Evolutionary conservation across 2,888 invertebrate species (phyloP), one percentile per base, ranked within the genome.

Genomic region (Adelognathus sp.): DNA sequence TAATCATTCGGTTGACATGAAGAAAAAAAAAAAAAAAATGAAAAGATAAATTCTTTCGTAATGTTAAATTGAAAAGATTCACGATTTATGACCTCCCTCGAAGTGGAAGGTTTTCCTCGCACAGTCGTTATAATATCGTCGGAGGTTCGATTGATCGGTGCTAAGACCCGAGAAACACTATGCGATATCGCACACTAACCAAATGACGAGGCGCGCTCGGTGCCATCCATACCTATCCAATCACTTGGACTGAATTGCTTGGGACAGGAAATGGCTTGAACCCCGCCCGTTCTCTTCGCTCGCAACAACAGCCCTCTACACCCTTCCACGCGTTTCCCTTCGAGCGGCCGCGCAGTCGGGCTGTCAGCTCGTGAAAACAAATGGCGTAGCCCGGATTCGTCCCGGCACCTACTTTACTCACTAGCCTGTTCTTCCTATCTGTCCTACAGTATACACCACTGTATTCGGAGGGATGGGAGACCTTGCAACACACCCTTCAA

Each of bases 241-340:
- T 89, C 88, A 89, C 88, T 88, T 89, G 83, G 82, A 84, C 83
- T 82, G 86, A 85, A 87, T 89, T 89, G 87, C 83, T 83, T 83
- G 80, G 83, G 83, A 81, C 85, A 84, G 88, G 86, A 89, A 88
- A 86, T 82, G 85, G 83, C 83, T 85, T 83, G 80, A 79, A 86
- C 79, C 80, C 66, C 61, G 29, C 52, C 61, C 50, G 31, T 21
- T 61, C 71, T 63, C 31, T 31, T 54, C 39, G 18, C 29, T 33
- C 21, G 36, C 21, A 71, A 72, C 72, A 72, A 63, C 63, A 63
- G 41, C 3, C 72, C 14, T 16, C 14, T n/a, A 9, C 39, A n/a
- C 31, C 46, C 58, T 11, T 46, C 46, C 1, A 14, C 11, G 18
- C 16, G 7, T 36, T 36, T 54, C 9, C 54, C 29, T 14, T 16